Evolutionary conservation across 1,140 invertebrate species (phyloP), one percentile per base, ranked within the genome.

Genomic region (Papilio aristodemus): DNA sequence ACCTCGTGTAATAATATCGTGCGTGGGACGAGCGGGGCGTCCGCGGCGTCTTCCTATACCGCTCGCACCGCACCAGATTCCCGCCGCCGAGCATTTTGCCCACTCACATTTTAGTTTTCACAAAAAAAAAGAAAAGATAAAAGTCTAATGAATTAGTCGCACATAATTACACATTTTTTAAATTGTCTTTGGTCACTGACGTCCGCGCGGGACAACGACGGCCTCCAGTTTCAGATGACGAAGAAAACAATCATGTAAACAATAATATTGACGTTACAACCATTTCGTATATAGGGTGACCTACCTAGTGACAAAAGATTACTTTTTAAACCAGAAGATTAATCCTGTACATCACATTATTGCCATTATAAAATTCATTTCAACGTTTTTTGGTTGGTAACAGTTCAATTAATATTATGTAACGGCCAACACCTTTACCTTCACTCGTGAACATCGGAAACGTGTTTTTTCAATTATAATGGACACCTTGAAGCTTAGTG

Each of bases 171-270:
- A 74, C 71, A 71, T 74, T 73, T 79, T 77, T 77, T 71, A 57
- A 70, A 62, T 36, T 38, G 73, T 73, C 72, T 68, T 41, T 71
- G 69, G 41, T 43, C n/a, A 78, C 72, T 79, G 77, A 82, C 81
- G 83, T 76, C 67, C 78, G 71, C 66, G 68, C 74, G 67, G 70
- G 66, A 67, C 69, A 69, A 66, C 75, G 70, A 63, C 69, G 72
- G 39, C 67, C 69, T 70, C 64, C 63, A 70, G 76, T 76, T 83
- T 80, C 80, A 75, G 71, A 75, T 85, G 81, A 84, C 83, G 75
- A 87, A 87, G 78, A 84, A 78, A 84, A 81, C 76, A 87, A 79
- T 77, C 73, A 73, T 78, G 81, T 87, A 87, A 90, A 90, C 86
- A 89, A 86, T 84, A 80, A 80, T 84, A 83, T 84, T 90, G 77